Evolutionary conservation across 1,140 invertebrate species (phyloP).

Genomic region (Drosophila kurseongensis): DNA sequence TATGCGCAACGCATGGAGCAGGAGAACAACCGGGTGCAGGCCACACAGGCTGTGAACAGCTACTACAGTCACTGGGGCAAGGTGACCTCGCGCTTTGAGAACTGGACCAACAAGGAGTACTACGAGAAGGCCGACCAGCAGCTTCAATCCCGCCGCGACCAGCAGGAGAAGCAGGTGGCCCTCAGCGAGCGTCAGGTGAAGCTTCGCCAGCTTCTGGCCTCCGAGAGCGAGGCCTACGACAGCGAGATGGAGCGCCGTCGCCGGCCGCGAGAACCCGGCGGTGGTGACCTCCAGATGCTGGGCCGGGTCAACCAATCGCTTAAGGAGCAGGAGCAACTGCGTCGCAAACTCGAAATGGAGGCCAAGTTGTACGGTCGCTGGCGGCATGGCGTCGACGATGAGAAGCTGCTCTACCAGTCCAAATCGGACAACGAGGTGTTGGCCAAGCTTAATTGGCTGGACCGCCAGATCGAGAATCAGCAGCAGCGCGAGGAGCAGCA

Average conservation of each 20-base stretch:
- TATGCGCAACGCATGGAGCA: conserved; percentile 72
- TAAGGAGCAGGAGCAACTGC: conserved; percentile 84
- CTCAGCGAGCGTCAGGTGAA: conserved; percentile 84
- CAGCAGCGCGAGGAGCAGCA: conserved; percentile 84
- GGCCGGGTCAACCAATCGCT: conserved; percentile 82
- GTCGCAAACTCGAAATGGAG: conserved; percentile 85
- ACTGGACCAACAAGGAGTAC: conserved; percentile 86
- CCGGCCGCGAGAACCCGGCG: conserved; percentile 8
- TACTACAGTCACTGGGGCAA: conserved; percentile 83
- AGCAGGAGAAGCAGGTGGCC: conserved; percentile 84
- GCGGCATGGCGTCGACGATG: conserved; percentile 81
- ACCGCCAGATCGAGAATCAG: conserved; percentile 85
- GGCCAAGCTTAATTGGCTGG: conserved; percentile 86
- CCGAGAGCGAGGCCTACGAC: conserved; percentile 85
- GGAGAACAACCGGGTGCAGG: conserved; percentile 72
- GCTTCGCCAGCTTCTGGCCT: conserved; percentile 85
- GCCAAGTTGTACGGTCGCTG: conserved; percentile 85
- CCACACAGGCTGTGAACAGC: conserved; percentile 68
- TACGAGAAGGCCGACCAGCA: conserved; percentile 85
- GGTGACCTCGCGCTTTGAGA: conserved; percentile 81
- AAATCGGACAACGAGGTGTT: conserved; percentile 80
- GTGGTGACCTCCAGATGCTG: conserved; percentile 67
- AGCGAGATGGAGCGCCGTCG: conserved; percentile 83
- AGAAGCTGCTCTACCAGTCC: conserved; percentile 81
- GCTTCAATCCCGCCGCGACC: conserved; percentile 75